Base-by-base conservation (phyloP, 2,888 invertebrate species). In the Blastobasis lacticolella region DNA sequence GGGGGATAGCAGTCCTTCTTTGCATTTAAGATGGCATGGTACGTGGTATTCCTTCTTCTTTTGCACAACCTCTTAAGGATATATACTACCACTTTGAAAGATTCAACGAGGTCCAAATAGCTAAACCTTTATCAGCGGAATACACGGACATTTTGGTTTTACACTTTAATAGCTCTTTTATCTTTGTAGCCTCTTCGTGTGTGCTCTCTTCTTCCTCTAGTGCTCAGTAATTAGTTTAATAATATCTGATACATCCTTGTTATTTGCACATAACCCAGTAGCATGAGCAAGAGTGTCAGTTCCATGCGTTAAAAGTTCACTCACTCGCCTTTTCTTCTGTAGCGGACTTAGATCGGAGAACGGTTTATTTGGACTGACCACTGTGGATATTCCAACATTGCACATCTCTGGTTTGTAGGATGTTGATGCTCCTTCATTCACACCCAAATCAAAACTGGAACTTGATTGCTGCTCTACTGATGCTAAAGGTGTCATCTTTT, bases 61-160 rank as follows among this genome's bases (percentile, higher is more conserved):
- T 44, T 50, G 50, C 49, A 50, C 48, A 50, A 38, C 42, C 51
- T 49, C 54, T 50, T 49, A 51, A 49, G 5, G 49, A 49, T n/a
- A 9, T 49, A 43, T 53, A 54, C 45, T 54, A 51, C 49, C 45
- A 54, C 47, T 51, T 54, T 10, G 48, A 49, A 10, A 55, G 55
- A 49, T 55, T 50, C 45, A 50, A 52, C 37, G 54, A 49, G 40
- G 37, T 51, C 47, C 49, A 47, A 49, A 54, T 51, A 45, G 49
- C 49, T 49, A 54, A 49, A 46, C 49, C n/a, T 50, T 54, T 54
- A 52, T 52, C 49, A 46, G 52, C 44, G 36, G 50, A 53, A 42
- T 49, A 53, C 40, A 50, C 41, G 42, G 48, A 45, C 41, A 49
- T 37, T 46, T 10, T 49, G 49, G 36, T 53, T 36, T 53, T 49